Percentiles rank a stretch among this genome's conserved stretches.
Evolutionary conservation across 2,888 invertebrate genomes (phyloP).

Genomic region (Drosophila merina): DNA sequence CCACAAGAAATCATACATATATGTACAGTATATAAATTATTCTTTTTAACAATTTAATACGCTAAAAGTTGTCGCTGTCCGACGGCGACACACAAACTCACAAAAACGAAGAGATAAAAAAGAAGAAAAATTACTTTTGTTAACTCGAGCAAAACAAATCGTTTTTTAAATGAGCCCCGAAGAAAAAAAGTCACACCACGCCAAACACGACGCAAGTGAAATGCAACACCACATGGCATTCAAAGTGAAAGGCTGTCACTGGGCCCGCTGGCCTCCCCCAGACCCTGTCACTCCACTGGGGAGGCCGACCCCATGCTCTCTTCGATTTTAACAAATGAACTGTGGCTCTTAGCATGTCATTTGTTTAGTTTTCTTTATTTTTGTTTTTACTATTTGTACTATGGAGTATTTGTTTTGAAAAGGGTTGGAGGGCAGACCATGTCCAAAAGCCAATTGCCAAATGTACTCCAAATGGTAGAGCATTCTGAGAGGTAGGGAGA

Average conservation of each 20-base stretch:
- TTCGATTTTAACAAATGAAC: conserved; percentile 67
- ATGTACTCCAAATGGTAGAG: background rate
- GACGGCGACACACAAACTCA: conserved; percentile 17
- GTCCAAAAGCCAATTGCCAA: conserved; percentile 22
- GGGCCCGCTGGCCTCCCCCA: conserved; percentile 26
- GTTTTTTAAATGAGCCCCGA: conserved; percentile 67
- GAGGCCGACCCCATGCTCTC: conserved; percentile 1
- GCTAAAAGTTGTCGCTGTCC: conserved; percentile 40
- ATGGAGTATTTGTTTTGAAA: background rate
- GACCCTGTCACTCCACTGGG: conserved; percentile 1
- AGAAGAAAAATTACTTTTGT: conserved; percentile 68
- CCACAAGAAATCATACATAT: conserved; percentile 38
- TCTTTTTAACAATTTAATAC: conserved; percentile 49
- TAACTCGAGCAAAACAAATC: conserved; percentile 74
- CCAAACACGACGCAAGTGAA: conserved; percentile 60
- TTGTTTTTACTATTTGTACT: conserved; percentile 3
- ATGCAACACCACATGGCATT: conserved; percentile 72
- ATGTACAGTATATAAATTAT: conserved; percentile 31
- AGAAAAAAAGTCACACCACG: conserved; percentile 41
- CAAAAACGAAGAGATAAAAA: conserved; percentile 51
- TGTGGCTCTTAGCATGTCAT: conserved; percentile 65
- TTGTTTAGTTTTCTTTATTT: conserved; percentile 51
- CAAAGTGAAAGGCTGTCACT: conserved; percentile 76
- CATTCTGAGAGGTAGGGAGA: conserved; percentile 53
- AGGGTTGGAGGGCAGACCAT: conserved; percentile 4